Evolutionary conservation across 2,888 invertebrate genomes (phyloP).

Genomic region (Hirtodrosophila histrioides): DNA sequence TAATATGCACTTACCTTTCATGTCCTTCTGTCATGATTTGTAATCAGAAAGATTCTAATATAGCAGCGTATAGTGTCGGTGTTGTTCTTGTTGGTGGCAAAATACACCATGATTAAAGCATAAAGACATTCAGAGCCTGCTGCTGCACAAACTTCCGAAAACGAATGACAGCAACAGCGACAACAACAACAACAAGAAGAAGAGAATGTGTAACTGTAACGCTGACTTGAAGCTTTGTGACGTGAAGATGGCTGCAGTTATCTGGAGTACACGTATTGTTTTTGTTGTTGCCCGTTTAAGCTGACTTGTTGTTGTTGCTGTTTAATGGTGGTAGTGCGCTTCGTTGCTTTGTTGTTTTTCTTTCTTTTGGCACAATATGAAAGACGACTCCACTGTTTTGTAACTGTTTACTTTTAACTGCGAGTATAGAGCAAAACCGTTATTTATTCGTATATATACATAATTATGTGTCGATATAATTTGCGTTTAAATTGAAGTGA

Average conservation of each 20-base stretch:
- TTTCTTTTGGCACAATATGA: constrained; percentile 68
- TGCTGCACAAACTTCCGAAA: constrained; percentile 83
- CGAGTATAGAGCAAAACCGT: constrained; percentile 12
- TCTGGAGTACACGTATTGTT: constrained; percentile 21
- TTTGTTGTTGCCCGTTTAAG: constrained; percentile 16
- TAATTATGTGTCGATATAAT: neutral
- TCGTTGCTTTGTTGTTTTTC: constrained; percentile 39
- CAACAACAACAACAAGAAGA: constrained; percentile 12
- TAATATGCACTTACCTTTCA: constrained; percentile 90
- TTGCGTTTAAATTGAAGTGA: constrained; percentile 14
- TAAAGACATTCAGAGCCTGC: constrained; percentile 87
- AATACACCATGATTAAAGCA: constrained; percentile 93
- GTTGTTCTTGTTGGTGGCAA: constrained; percentile 85
- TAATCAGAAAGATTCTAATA: constrained; percentile 93
- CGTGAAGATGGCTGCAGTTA: constrained; percentile 10
- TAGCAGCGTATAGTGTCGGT: constrained; percentile 89
- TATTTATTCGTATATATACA: constrained; percentile 3
- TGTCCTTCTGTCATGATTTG: constrained; percentile 96
- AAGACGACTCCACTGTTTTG: constrained; percentile 36
- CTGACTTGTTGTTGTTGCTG: constrained; percentile 26
- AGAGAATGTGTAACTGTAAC: constrained; percentile 20
- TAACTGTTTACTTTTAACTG: constrained; percentile 38
- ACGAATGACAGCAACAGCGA: constrained; percentile 55
- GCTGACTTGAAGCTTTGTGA: neutral
- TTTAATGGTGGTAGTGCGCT: constrained; percentile 27